Evolutionary conservation across 1,140 invertebrate species (phyloP), one percentile per base, ranked within the genome.

Genomic region (Panagrolaimus sp.): DNA sequence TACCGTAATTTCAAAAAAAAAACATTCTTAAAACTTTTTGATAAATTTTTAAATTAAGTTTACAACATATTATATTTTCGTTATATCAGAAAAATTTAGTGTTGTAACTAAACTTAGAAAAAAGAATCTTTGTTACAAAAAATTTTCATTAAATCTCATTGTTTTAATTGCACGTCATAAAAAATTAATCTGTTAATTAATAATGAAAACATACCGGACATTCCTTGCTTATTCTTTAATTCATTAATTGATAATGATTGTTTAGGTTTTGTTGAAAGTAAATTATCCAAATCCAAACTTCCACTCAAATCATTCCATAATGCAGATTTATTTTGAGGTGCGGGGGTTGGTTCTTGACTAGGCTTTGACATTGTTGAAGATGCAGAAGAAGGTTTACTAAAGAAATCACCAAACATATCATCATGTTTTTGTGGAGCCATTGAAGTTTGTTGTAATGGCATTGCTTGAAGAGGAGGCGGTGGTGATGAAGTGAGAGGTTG

Each of bases 211-310:
- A 38, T 38, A 38, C 32, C 32, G 7, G 32, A 38, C 32, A 38
- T 38, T 38, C 32, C 32, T 38, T 38, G 32, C 32, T 38, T 38
- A 17, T 58, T 58, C 8, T 58, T 58, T n/a, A 58, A 26, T 28
- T 58, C 52, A 28, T 58, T 58, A 21, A 58, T 58, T 12, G 52
- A 58, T 21, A 58, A 21, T 1, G 21, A 26, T 58, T 58, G 52
- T 28, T 58, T 58, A n/a, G 52, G 52, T 58, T 58, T 58, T 2
- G 52, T 58, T 28, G 52, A 58, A 24, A 58, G 52, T n/a, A 58
- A 17, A 28, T 58, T 58, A 21, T 58, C 52, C 52, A 58, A 58
- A 58, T 58, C 52, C 4, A 58, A 28, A 14, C 52, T 58, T 21
- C 21, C 28, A 28, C 52, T 58, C 4, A 58, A 28, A 28, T 58